Percentiles rank a stretch among this genome's conserved stretches.
Conservation (phyloP, 2,888 invertebrate genomes). For the Stenolophus ochropezus region DNA sequence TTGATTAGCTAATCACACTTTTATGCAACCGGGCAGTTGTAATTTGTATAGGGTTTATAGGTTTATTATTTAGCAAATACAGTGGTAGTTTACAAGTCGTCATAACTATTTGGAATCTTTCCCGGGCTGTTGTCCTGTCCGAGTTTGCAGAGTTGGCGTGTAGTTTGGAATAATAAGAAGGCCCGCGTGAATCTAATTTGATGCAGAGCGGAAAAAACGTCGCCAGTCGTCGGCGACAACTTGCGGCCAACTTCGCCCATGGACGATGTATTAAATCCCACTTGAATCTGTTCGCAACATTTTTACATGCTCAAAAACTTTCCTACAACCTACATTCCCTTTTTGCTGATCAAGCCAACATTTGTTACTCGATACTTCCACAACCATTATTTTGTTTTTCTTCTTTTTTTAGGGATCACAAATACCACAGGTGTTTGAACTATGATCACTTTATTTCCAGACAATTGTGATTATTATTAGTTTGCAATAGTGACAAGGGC, state of each 20-base stretch:
- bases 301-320: conserved; percentile 46
- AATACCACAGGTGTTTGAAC: too few relatives aligned
- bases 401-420: too few relatives aligned
- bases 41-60: too few relatives aligned
- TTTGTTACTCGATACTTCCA: conserved; percentile 30
- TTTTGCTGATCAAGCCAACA: conserved; percentile 12
- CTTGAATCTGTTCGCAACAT: conserved; percentile 47
- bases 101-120: not conserved
- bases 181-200: conserved; percentile 30
- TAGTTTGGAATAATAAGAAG: conserved; percentile 9
- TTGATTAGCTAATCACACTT: too few relatives aligned
- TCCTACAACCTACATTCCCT: conserved; percentile 40
- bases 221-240: not conserved
- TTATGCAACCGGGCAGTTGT: too few relatives aligned
- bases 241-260: conserved; percentile 2
- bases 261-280: conserved; percentile 46
- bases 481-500: too few relatives aligned
- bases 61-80: too few relatives aligned
- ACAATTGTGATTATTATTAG: too few relatives aligned
- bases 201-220: conserved; percentile 30
- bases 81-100: not conserved
- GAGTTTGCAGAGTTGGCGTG: not conserved
- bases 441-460: too few relatives aligned
- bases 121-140: not conserved
- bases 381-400: conserved; percentile 26